Base-by-base conservation (phyloP, 2,113 vertebrate species). In the Chloropsis cyanopogon region DNA sequence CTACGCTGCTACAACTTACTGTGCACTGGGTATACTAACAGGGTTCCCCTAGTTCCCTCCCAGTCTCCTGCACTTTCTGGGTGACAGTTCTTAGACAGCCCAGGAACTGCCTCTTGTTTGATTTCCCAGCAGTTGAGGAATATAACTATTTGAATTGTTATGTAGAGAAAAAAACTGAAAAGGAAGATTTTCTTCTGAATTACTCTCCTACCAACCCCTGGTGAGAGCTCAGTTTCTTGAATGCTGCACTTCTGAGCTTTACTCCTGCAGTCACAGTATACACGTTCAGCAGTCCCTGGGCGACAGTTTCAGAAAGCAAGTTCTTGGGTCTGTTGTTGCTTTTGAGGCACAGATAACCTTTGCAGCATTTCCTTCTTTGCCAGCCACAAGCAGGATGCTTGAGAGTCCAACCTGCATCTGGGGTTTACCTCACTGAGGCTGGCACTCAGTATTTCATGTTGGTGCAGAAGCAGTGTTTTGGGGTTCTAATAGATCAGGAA, bases 261-360 rank as follows among this genome's bases (percentile, higher is more conserved):
- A 82, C 25, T 46, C 56, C 60, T 94, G 81, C 49, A 80, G 88
- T 88, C 61, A 37, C 76, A 82, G 82, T 57, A 46, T 8, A 59
- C 31, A 22, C 42, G 89, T 76, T 94, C 56, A 90, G 50, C 66
- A 59, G 52, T 82, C 73, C n/a, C 78, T n/a, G 18, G 47, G 16
- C 0, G 14, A 95, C 50, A 47, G 59, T 80, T 94, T 90, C 42
- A 91, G 37, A 93, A 92, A 72, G 39, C 1, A 33, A 69, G 31
- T 82, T 81, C 84, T 37, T 61, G 54, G 70, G 44, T 68, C 64
- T 95, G 39, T 16, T 49, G 53, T 60, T 91, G 88, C 56, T 79
- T 96, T 95, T n/a, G 7, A 96, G 85, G 81, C 61, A 76, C 28
- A 65, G 57, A 94, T 83, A 93, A 92, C 57, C 63, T 95, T 95